phyloP scores from a whole-genome alignment of 2,797 vertebrate genomes.

The Luscinia luscinia region DNA sequence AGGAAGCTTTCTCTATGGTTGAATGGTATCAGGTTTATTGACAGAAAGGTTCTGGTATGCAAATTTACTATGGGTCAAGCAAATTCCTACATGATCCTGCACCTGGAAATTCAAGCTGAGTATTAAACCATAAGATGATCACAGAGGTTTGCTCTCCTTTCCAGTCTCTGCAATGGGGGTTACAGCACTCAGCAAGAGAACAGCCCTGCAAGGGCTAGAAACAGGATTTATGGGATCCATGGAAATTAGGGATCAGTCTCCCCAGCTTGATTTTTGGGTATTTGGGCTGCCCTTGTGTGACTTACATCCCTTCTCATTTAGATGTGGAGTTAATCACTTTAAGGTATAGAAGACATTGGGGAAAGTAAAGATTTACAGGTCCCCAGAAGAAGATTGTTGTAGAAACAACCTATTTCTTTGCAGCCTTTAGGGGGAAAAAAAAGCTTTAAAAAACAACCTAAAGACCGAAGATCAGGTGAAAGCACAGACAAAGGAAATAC shows the following conservation, averaged over 20 bases:
- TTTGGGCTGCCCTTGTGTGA: background rate
- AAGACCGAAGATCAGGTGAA: background rate
- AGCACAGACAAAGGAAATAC: background rate
- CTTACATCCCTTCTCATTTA: background rate
- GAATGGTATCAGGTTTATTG: background rate
- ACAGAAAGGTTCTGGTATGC: background rate
- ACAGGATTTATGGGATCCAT: background rate
- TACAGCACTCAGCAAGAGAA: background rate
- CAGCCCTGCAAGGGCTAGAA: background rate
- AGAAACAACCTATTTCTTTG: background rate
- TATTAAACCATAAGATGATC: background rate
- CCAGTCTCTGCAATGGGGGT: background rate
- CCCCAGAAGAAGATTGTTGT: background rate
- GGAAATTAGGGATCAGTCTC: background rate
- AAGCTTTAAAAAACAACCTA: background rate
- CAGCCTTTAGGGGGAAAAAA: background rate
- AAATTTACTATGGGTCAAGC: background rate
- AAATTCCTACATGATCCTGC: background rate
- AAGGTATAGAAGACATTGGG: background rate
- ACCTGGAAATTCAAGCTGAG: background rate
- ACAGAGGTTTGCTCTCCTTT: background rate
- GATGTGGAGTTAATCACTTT: background rate
- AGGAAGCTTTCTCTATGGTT: background rate
- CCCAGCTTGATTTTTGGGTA: rapidly evolving
- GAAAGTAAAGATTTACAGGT: background rate